Percentiles rank a stretch among this genome's conserved stretches.
phyloP scores from a whole-genome alignment of 1,140 invertebrate genomes.

The Schlechtendalia chinensis region DNA sequence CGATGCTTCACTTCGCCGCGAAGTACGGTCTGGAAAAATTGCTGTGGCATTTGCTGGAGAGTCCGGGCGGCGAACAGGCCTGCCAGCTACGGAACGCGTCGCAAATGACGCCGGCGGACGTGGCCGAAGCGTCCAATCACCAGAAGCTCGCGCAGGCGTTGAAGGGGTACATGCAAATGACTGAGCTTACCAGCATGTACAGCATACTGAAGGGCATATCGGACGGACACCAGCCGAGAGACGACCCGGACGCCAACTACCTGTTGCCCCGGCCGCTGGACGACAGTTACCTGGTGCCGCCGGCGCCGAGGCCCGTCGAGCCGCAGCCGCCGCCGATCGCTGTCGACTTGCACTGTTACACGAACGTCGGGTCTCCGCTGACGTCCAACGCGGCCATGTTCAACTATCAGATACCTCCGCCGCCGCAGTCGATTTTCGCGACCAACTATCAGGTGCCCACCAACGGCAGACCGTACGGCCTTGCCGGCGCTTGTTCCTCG shows the following conservation, averaged over 20 bases:
- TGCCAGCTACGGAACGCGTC: slow-evolving; percentile 74
- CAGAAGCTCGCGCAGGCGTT: slow-evolving; percentile 69
- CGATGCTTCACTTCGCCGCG: slow-evolving; percentile 82
- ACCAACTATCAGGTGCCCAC: slow-evolving; percentile 47
- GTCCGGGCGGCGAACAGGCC: slow-evolving; percentile 75
- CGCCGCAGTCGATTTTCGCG: slow-evolving; percentile 55
- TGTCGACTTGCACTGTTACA: slow-evolving; percentile 45
- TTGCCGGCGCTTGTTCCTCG: neutral
- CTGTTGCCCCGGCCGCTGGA: slow-evolving; percentile 60
- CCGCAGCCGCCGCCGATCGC: too few relatives aligned
- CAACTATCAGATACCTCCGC: slow-evolving; percentile 58
- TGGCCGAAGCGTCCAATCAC: slow-evolving; percentile 73
- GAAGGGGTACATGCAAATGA: slow-evolving; percentile 74
- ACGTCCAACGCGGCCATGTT: slow-evolving; percentile 54
- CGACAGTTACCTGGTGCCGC: slow-evolving; percentile 61
- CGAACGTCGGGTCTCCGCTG: slow-evolving; percentile 51
- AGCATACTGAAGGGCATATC: slow-evolving; percentile 78
- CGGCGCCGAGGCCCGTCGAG: slow-evolving; percentile 58
- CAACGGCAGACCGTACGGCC: slow-evolving; percentile 28
- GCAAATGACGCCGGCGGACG: slow-evolving; percentile 75
- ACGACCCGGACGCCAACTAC: slow-evolving; percentile 59
- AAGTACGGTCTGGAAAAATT: slow-evolving; percentile 80
- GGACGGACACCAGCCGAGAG: slow-evolving; percentile 55
- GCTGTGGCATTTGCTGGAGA: slow-evolving; percentile 77
- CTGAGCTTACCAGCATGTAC: slow-evolving; percentile 79